phyloP scores from a whole-genome alignment of 37 sponge, comb jelly and placozoan genomes.

The Hexactinellida sp. region DNA sequence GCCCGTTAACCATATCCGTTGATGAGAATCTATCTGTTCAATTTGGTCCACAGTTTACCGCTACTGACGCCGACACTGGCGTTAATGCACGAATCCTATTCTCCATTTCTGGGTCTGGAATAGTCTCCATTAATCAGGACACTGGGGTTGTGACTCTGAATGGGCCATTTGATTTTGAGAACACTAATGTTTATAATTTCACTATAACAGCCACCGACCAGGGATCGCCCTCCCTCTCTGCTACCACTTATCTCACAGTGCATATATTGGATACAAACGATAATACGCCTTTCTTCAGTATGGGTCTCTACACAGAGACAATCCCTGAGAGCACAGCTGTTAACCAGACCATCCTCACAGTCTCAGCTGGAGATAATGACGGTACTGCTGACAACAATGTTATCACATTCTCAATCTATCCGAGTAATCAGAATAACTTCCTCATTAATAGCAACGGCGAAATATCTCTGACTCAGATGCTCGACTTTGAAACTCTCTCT shows the following conservation, averaged over 20 bases:
- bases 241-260: not conserved
- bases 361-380: not conserved
- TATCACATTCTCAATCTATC: slow-evolving; percentile 13
- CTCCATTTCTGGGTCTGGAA: not conserved
- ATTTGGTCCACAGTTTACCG: slow-evolving; percentile 20
- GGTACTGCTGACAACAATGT: not conserved
- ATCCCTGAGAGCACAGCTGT: slow-evolving; percentile 12
- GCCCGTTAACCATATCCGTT: slow-evolving; percentile 12
- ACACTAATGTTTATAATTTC: slow-evolving; percentile 15
- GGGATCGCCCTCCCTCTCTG: slow-evolving; percentile 20
- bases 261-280: slow-evolving; percentile 47
- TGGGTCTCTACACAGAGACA: not conserved
- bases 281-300: slow-evolving; percentile 22
- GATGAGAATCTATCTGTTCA: slow-evolving; percentile 33
- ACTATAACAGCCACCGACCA: slow-evolving; percentile 13
- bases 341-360: not conserved
- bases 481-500: slow-evolving; percentile 28
- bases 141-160: slow-evolving; percentile 28
- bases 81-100: slow-evolving; percentile 34
- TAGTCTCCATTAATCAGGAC: slow-evolving; percentile 7
- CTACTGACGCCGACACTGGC: slow-evolving; percentile 47
- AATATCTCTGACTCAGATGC: not conserved
- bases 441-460: slow-evolving; percentile 22
- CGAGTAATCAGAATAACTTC: not conserved
- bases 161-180: slow-evolving; percentile 41